Conservation (phyloP, 2,888 invertebrate genomes). For the Cataglyphis cursor region DNA sequence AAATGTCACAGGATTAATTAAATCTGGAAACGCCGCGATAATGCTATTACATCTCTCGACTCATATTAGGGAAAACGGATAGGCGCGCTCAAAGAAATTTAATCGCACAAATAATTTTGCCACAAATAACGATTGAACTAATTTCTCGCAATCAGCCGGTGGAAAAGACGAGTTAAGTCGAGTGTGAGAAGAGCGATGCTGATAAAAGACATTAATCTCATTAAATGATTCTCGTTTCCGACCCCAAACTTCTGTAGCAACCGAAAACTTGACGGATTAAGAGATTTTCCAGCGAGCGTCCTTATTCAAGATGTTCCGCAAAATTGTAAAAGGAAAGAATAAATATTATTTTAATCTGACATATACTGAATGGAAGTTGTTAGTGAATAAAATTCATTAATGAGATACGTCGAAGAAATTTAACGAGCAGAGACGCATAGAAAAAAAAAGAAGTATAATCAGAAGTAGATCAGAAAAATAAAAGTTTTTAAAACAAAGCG, state of each 20-base stretch:
- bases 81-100: slow-evolving; percentile 30
- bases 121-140: not conserved
- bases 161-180: not conserved
- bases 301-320: not conserved
- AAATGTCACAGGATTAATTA: slow-evolving; percentile 45
- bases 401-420: not conserved
- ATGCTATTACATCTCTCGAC: slow-evolving; percentile 9
- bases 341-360: not conserved
- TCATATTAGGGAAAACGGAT: not conserved
- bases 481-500: slow-evolving; percentile 25
- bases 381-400: not conserved
- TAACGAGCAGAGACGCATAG: not conserved
- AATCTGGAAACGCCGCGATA: not conserved
- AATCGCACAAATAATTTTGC: slow-evolving; percentile 15
- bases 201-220: slow-evolving; percentile 7
- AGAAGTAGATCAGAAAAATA: slow-evolving; percentile 15
- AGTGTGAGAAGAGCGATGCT: not conserved
- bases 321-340: not conserved
- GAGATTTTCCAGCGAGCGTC: slow-evolving; percentile 1
- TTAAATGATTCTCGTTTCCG: slow-evolving; percentile 9
- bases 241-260: not conserved
- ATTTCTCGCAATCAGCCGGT: slow-evolving; percentile 10
- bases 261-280: slow-evolving; percentile 9
- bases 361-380: not conserved
- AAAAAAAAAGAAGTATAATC: not conserved